Base-by-base conservation (phyloP, 2,797 vertebrate species). In the Momotus momota region DNA sequence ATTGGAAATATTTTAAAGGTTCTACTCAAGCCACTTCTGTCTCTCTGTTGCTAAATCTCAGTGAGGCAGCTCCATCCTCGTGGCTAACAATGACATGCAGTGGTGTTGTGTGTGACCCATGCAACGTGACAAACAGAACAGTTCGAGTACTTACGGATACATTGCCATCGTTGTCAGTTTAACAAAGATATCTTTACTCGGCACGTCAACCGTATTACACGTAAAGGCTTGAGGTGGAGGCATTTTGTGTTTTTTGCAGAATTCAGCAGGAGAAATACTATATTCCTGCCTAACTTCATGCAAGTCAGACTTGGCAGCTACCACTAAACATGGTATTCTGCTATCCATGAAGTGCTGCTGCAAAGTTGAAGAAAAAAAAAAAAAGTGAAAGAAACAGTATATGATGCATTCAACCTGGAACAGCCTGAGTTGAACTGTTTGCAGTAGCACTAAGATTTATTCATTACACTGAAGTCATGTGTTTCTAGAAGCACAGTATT, bases 111-210 rank as follows among this genome's bases (percentile, higher is more conserved):
- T 7, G 41, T 97, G 95, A 96, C 69, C 54, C 98, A 97, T 97
- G 98, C 98, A 93, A 75, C 18, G 48, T 18, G 82, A 78, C 78
- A 72, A 86, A 10, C 29, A 52, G 2, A 84, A 48, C 23, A 25
- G 65, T 91, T 64, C 46, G 15, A 20, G 81, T 98, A 99, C 99
- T 99, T 98, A 99, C 99, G 99, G 99, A 94, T 99, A 99, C 99
- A 99, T 99, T 96, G 99, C 99, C 99, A 99, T 99, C 33, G 99
- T 99, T 96, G 99, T 99, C 98, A 99, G 97, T 96, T 99, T 99
- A 81, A 99, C 99, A 98, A 99, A 99, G 97, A 99, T 98, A 94
- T 99, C 99, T 96, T 99, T 99, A 98, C 94, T 98, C 48, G 99
- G 99, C 13, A 98, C 98, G 5, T 99, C 99, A 31, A 97, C 93